Conservation (phyloP, 2,888 invertebrate species). For the Chydorus sphaericus region DNA sequence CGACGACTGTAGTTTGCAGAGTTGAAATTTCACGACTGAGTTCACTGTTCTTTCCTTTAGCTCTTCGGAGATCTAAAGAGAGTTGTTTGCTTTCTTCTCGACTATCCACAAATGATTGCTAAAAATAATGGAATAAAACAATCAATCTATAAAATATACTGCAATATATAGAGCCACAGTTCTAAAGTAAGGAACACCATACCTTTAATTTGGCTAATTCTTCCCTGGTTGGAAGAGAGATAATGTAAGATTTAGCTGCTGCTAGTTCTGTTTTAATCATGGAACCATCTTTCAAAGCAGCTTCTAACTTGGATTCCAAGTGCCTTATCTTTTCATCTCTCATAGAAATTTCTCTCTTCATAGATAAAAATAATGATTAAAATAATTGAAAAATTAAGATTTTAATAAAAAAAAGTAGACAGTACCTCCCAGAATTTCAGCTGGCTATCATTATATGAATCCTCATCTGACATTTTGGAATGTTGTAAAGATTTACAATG, state of each 20-base stretch:
- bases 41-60: not conserved
- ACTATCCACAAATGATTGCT: not conserved
- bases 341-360: too few relatives aligned
- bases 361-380: too few relatives aligned
- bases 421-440: too few relatives aligned
- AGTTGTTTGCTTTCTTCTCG: not conserved
- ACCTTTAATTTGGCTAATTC: not conserved
- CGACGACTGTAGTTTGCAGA: not conserved
- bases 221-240: not conserved
- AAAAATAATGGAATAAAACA: not conserved
- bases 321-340: too few relatives aligned
- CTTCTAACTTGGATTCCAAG: too few relatives aligned
- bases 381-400: too few relatives aligned
- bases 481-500: too few relatives aligned
- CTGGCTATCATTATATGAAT: too few relatives aligned
- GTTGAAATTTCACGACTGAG: not conserved
- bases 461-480: too few relatives aligned
- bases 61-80: not conserved
- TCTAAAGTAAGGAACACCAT: too few relatives aligned
- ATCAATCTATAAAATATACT: not conserved
- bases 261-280: not conserved
- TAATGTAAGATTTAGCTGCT: not conserved
- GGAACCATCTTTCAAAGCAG: too few relatives aligned
- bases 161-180: not conserved
- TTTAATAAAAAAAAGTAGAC: too few relatives aligned